Evolutionary conservation across 2,113 vertebrate genomes (phyloP).

Genomic region (Labeo rohita): DNA sequence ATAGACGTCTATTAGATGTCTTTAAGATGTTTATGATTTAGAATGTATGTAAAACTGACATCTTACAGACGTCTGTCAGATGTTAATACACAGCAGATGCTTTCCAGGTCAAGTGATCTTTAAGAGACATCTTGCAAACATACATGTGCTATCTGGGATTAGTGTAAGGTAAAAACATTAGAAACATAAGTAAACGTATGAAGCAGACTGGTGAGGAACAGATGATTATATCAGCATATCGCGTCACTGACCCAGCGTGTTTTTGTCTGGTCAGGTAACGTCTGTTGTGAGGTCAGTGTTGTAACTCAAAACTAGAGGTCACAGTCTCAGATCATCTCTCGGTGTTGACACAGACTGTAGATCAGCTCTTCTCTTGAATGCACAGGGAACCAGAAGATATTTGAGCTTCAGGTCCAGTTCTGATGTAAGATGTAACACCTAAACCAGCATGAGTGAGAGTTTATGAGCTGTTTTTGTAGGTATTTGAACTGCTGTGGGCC

Average conservation of each 20-base stretch:
- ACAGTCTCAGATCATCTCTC: neutral
- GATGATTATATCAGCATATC: too few species aligned
- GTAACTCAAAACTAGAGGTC: neutral
- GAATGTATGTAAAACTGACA: too few species aligned
- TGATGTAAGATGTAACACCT: neutral
- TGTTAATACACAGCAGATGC: too few species aligned
- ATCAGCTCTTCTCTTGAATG: neutral
- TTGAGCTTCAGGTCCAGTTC: neutral
- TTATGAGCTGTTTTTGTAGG: conserved; percentile 10
- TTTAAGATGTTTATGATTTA: too few species aligned
- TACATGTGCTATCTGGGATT: too few species aligned
- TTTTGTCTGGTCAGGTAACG: neutral
- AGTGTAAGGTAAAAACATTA: neutral
- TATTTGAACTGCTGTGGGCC: conserved; percentile 3
- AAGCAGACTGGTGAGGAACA: neutral
- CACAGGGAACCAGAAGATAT: neutral
- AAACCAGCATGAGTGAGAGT: conserved; percentile 2
- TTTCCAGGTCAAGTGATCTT: too few species aligned
- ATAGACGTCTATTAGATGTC: too few species aligned
- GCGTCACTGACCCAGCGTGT: neutral
- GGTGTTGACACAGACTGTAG: neutral
- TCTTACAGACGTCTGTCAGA: too few species aligned
- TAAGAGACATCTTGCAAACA: too few species aligned
- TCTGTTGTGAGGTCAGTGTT: neutral
- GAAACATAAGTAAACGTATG: neutral